Evolutionary conservation across 2,888 invertebrate genomes (phyloP), one percentile per base, ranked within the genome.

Genomic region (Cloeon dipterum): DNA sequence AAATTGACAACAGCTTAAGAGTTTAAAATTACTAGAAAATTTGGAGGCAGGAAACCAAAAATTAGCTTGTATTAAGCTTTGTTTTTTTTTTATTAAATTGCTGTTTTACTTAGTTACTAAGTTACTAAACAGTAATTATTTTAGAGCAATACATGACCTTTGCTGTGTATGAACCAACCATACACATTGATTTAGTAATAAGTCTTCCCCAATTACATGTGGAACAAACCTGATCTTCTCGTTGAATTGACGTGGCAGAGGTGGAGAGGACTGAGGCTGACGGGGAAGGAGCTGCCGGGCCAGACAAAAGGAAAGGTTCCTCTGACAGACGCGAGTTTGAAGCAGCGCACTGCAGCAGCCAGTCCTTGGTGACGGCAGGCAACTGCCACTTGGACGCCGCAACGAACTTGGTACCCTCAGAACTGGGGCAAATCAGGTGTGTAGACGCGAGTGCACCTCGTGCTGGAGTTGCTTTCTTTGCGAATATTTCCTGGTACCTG

Each of bases 331-430:
- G 56, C 11, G 50, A 49, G 0, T 71, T 71, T 1, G 55, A 51
- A 32, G 51, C 50, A 11, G 69, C 74, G 53, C 85, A 85, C 19
- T 66, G 65, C 32, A 76, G 50, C 35, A 89, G 52, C 89, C 89
- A 91, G 8, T 68, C 58, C 8, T 73, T 71, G 0, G 55, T 67
- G 1, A 91, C 74, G 2, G 78, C 78, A 1, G 86, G 88, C 39
- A 85, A 58, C 10, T 68, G 67, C 93, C 91, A 93, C 52, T 79
- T 82, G 1, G 76, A 48, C 0, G 83, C 81, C 0, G 86, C 88
- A 26, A 61, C 60, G 51, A 79, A 81, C 52, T 89, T 93, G n/a
- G 53, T 52, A 0, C 88, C 86, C 16, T 62, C 60, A 0, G 81
- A 62, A 1, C 62, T 60, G 4, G 74, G 70, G 43, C 79, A 81